Evolutionary conservation across 2,888 invertebrate species (phyloP), one percentile per base, ranked within the genome.

Genomic region (Erebia aethiops): DNA sequence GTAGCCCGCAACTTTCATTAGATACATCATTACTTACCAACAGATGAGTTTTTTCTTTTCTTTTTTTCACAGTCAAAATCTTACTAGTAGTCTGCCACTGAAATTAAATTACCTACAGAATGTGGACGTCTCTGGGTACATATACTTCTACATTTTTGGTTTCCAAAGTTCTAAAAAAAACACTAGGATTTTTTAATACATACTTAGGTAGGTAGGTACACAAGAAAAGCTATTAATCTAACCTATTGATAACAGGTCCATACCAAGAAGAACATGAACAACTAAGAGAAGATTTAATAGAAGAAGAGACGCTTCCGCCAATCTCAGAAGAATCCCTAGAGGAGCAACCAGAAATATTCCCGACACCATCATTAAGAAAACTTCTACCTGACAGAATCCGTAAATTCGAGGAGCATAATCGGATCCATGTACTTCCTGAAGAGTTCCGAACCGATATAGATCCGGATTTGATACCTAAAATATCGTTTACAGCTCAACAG

Each of bases 341-440:
- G 62, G 80, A 83, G 9, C 46, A 71, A 9, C 84, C 86, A 13
- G 76, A 79, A 13, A 76, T 89, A 7, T 92, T 92, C 70, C 92
- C 92, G 0, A 80, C 88, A 0, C 89, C 90, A 0, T 92, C 92
- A 0, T 75, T 92, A 1, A 81, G 92, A 1, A 79, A 75, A 9
- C 61, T 88, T 0, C 41, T 91, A n/a, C 83, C 91, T 0, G 91
- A 92, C 0, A 80, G 78, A 43, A 66, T 83, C 0, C 80, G 92
- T 54, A 77, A 77, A 16, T 83, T 89, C 0, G 85, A 90, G 73
- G 82, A 81, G 1, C 80, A 85, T 0, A 92, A 92, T 64, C 78
- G 85, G 7, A 84, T 92, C 0, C 85, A 90, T 61, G 90, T 91
- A 0, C 76, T 93, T 0, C 92, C 92, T 1, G 81, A 84, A 10